Percentiles rank a stretch among this genome's conserved stretches.
Conservation (phyloP, 2,113 vertebrate genomes). For the Desmodus rotundus region DNA sequence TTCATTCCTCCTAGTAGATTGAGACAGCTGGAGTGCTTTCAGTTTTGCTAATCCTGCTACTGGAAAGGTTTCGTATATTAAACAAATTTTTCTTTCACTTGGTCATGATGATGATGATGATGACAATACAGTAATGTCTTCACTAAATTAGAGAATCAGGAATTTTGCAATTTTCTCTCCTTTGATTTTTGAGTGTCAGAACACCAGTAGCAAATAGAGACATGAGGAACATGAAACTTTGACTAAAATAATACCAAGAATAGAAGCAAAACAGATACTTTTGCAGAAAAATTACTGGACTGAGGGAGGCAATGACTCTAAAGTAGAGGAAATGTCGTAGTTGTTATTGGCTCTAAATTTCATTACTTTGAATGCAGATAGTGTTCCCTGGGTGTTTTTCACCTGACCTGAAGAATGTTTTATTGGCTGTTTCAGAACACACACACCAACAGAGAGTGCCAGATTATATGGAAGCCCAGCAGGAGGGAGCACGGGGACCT, state of each 20-base stretch:
- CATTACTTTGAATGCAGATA: neutral
- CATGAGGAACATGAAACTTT: neutral
- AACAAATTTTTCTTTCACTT: neutral
- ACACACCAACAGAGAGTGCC: fast-evolving
- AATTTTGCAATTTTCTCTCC: neutral
- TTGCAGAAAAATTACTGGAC: neutral
- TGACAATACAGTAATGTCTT: neutral
- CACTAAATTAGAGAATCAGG: neutral
- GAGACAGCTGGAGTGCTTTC: neutral
- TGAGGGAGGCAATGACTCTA: neutral
- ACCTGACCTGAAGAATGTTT: neutral
- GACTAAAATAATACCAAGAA: neutral
- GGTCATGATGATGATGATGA: neutral
- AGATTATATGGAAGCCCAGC: neutral
- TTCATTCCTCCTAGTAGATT: neutral
- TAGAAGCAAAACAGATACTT: neutral
- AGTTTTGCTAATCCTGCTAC: neutral
- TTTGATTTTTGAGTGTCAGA: neutral
- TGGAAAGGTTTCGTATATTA: neutral
- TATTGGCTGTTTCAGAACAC: neutral
- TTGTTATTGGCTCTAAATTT: neutral
- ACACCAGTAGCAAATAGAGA: neutral
- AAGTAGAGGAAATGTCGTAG: neutral
- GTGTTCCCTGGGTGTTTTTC: neutral
- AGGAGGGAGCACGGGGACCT: no score